A percentile compares a stretch with the other conserved stretches of the same genome.
These are phyloP conservation scores for Speoplatyrhinus poulsoni DNA, from an alignment of 2,113 vertebrate species.

Conservation along the genomic window DNA sequence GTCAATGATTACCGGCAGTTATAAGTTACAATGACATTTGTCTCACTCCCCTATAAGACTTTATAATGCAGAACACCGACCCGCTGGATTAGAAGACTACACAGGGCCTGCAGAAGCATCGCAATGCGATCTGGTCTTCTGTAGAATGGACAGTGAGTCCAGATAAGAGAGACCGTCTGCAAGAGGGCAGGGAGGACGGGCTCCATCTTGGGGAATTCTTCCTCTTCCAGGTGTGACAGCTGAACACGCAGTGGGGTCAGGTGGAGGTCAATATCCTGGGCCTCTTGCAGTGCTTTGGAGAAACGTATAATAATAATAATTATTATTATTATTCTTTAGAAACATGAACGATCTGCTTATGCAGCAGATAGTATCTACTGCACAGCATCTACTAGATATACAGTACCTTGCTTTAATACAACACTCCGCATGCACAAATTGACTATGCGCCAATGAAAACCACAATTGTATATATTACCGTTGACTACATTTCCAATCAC, in stretches of 20 bases:
- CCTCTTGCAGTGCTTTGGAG: slow-evolving; percentile 77
- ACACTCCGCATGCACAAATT: not conserved
- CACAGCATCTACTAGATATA: not conserved
- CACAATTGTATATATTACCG: slow-evolving; percentile 58
- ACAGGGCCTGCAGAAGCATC: slow-evolving; percentile 81
- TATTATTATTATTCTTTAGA: not conserved
- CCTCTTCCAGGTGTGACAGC: slow-evolving; percentile 70
- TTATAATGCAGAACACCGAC: slow-evolving; percentile 36
- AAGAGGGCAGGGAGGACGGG: slow-evolving; percentile 72
- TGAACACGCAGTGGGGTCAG: slow-evolving; percentile 73
- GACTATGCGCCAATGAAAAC: not conserved
- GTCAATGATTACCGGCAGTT: not conserved
- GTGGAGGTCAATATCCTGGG: slow-evolving; percentile 74
- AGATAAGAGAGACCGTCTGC: slow-evolving; percentile 79
- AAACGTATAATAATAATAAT: not conserved
- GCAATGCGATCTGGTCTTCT: slow-evolving; percentile 69
- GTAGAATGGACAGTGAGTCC: slow-evolving; percentile 79
- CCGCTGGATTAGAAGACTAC: slow-evolving; percentile 81
- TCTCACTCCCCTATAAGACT: too few species aligned
- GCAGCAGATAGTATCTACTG: too few species aligned
- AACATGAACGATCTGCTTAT: slow-evolving; percentile 1
- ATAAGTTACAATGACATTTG: too few species aligned
- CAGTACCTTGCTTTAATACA: too few species aligned
- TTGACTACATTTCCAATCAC: slow-evolving; percentile 71
- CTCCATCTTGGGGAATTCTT: slow-evolving; percentile 63